Evolutionary conservation across 2,797 vertebrate genomes (phyloP).

Genomic region (Delichon dasypus): DNA sequence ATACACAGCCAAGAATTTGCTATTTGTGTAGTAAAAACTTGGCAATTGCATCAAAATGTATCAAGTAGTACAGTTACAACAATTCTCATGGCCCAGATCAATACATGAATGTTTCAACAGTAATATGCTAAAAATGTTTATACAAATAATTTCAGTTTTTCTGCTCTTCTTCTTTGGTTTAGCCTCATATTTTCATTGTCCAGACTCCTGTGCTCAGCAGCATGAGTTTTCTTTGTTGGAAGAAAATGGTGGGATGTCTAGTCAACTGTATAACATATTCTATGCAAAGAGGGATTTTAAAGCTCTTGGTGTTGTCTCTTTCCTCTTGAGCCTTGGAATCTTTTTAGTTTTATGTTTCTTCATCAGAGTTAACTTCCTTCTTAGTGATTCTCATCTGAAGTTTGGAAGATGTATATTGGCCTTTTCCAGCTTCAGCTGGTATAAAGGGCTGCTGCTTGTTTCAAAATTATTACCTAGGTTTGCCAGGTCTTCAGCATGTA

Average conservation of each 20-base stretch:
- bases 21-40: neutral
- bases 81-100: neutral
- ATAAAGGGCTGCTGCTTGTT: neutral
- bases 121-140: neutral
- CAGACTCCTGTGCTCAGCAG: neutral
- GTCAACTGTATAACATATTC: neutral
- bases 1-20: neutral
- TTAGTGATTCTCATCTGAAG: neutral
- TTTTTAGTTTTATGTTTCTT: neutral
- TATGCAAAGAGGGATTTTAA: neutral
- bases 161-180: neutral
- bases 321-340: neutral
- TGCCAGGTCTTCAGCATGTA: neutral
- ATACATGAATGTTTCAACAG: neutral
- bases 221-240: neutral
- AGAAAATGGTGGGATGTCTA: neutral
- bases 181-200: neutral
- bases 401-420: neutral
- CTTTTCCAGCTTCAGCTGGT: neutral
- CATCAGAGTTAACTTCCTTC: neutral
- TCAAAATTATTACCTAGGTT: neutral
- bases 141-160: neutral
- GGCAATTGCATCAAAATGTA: neutral
- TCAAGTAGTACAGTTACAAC: neutral
- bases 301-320: neutral